Evolutionary conservation across 1,140 invertebrate species (phyloP).

Genomic region (Pinna nobilis): DNA sequence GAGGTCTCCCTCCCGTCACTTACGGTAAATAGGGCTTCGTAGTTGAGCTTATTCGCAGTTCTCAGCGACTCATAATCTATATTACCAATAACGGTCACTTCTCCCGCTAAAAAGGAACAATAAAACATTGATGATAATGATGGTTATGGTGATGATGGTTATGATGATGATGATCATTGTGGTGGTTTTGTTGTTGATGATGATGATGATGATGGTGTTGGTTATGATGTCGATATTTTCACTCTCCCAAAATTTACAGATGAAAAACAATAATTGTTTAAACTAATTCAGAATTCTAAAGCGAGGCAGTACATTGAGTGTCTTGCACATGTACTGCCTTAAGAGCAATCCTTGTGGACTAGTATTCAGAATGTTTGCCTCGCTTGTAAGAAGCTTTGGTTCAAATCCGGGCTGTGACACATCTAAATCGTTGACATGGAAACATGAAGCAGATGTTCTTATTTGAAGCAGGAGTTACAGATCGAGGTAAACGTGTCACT

Average conservation of each 20-base stretch:
- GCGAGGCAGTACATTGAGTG: not conserved
- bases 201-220: constrained; percentile 30
- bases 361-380: not conserved
- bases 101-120: constrained; percentile 4
- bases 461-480: no score
- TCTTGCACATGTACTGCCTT: constrained; percentile 38
- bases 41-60: constrained; percentile 9
- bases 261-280: constrained; percentile 32
- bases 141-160: constrained; percentile 44
- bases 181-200: constrained; percentile 47
- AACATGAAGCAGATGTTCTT: no score
- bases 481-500: no score
- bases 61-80: constrained; percentile 19
- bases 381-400: not conserved
- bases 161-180: constrained; percentile 31
- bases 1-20: constrained; percentile 25
- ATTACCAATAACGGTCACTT: not conserved
- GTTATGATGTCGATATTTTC: constrained; percentile 28
- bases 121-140: not conserved
- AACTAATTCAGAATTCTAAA: no score
- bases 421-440: no score
- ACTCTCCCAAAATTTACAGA: constrained; percentile 36
- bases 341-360: constrained; percentile 3
- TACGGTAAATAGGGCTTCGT: constrained; percentile 12
- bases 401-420: constrained; percentile 1